phyloP scores from a whole-genome alignment of 2,113 vertebrate genomes.

The Cettia cetti region DNA sequence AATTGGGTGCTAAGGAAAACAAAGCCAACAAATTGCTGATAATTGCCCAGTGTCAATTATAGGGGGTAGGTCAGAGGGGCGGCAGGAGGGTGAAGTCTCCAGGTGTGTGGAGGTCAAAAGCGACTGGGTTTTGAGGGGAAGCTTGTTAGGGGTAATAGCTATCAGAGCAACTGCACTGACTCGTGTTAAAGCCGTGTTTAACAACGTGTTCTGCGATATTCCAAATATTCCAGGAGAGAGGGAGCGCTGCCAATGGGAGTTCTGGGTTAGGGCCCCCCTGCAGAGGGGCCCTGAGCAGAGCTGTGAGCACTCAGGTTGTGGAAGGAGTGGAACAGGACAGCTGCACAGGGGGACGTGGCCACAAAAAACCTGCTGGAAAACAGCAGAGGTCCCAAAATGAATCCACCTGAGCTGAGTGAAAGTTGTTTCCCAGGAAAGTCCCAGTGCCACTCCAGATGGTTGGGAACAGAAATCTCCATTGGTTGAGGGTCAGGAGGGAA shows the following conservation, averaged over 20 bases:
- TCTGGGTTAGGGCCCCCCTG: not conserved
- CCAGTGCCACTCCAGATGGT: fast-evolving
- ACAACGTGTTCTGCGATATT: not conserved
- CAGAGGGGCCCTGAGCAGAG: not conserved
- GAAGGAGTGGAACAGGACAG: not conserved
- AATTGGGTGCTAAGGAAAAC: constrained; percentile 85
- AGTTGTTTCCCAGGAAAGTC: not conserved
- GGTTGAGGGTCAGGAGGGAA: not conserved
- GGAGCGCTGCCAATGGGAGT: not conserved
- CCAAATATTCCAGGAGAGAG: not conserved
- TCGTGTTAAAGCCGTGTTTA: not conserved
- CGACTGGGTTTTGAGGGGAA: constrained; percentile 25
- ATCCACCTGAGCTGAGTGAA: not conserved
- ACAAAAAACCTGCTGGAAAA: not conserved
- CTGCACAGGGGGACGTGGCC: not conserved
- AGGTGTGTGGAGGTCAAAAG: constrained; percentile 80
- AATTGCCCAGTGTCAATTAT: constrained; percentile 79
- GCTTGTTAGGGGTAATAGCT: constrained; percentile 42
- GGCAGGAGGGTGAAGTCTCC: constrained; percentile 67
- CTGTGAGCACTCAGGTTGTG: fast-evolving
- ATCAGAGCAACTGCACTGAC: not conserved
- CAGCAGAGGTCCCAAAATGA: not conserved
- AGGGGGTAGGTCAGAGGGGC: constrained; percentile 73
- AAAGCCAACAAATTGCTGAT: constrained; percentile 84
- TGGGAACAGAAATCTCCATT: not conserved